Percentiles rank a stretch among this genome's conserved stretches.
These are phyloP conservation scores for Gryllus longicercus DNA, from an alignment of 2,888 invertebrate species.

Conservation along the genomic window DNA sequence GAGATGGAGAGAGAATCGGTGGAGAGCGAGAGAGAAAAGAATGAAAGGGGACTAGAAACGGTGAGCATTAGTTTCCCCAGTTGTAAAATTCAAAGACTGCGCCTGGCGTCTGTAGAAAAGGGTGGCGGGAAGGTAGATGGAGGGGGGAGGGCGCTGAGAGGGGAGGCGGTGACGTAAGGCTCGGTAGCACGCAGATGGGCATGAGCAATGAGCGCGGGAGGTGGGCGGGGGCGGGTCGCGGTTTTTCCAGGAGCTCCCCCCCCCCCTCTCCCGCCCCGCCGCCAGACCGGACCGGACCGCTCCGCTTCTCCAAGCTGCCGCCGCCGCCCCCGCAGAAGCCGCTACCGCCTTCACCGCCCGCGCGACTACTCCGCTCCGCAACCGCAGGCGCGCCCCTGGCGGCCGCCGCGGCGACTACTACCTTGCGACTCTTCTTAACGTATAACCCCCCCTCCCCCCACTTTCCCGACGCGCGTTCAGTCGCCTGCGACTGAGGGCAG, in stretches of 20 bases:
- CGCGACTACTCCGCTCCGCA: too few relatives aligned
- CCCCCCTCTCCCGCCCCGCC: background rate
- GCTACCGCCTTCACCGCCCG: background rate
- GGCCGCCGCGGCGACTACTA: too few relatives aligned
- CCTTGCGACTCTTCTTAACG: too few relatives aligned
- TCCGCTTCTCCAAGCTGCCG: background rate
- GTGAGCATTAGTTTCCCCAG: conserved; percentile 27
- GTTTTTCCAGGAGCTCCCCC: background rate
- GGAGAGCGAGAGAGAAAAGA: conserved; percentile 23
- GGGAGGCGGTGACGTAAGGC: background rate
- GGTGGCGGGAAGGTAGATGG: background rate
- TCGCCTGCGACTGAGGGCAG: too few relatives aligned
- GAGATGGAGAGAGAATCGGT: background rate
- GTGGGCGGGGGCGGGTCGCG: background rate
- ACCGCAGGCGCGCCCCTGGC: too few relatives aligned
- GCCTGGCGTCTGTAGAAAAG: background rate
- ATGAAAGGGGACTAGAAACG: conserved; percentile 22
- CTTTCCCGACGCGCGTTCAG: background rate
- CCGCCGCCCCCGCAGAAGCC: background rate
- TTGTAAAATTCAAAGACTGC: conserved; percentile 29
- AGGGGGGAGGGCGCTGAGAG: background rate
- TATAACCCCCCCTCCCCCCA: background rate
- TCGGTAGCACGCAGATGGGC: conserved; percentile 1
- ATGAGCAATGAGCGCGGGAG: background rate
- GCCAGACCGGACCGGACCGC: background rate